phyloP scores from a whole-genome alignment of 2,113 vertebrate species.

The Ammospiza nelsoni region DNA sequence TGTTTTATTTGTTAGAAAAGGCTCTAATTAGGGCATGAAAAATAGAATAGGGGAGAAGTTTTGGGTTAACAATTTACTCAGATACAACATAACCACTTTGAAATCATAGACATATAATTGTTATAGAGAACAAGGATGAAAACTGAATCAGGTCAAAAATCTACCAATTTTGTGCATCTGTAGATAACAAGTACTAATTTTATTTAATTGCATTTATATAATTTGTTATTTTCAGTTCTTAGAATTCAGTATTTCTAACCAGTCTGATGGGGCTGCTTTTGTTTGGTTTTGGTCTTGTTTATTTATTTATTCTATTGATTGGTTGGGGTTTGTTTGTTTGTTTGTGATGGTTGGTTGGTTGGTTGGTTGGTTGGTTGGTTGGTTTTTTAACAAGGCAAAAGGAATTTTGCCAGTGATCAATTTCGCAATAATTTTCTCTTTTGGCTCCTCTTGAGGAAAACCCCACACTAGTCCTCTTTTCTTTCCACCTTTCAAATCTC shows the following conservation, averaged over 20 bases:
- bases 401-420: background rate
- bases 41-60: background rate
- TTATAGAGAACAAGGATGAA: background rate
- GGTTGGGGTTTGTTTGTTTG: background rate
- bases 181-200: background rate
- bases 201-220: background rate
- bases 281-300: background rate
- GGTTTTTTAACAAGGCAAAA: background rate
- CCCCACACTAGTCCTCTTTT: background rate
- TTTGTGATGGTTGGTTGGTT: background rate
- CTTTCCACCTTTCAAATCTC: background rate
- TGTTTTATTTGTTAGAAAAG: background rate
- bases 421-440: background rate
- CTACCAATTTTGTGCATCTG: background rate
- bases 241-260: background rate
- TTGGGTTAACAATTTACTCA: background rate
- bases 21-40: background rate
- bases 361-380: background rate
- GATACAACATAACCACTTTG: background rate
- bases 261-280: no score
- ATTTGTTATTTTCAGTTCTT: background rate
- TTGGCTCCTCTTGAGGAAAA: background rate
- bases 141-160: background rate
- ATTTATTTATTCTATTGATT: background rate
- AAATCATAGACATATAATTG: background rate